Conservation (phyloP, 2,797 vertebrate genomes). For the Sebastes minor region DNA sequence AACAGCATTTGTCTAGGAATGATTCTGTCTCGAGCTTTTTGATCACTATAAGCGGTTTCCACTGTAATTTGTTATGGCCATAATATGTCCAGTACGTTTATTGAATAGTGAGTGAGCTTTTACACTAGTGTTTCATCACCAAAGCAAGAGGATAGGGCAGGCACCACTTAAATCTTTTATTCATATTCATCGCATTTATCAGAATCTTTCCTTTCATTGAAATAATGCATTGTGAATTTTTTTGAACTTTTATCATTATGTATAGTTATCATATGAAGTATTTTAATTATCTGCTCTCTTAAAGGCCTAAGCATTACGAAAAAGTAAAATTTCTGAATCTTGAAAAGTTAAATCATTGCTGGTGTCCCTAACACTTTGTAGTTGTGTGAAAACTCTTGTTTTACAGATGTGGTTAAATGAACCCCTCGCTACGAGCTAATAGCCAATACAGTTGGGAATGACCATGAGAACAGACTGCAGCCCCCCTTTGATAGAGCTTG, state of each 20-base stretch:
- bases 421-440: slow-evolving; percentile 84
- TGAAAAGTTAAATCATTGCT: slow-evolving; percentile 46
- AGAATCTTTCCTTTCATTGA: slow-evolving; percentile 4
- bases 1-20: neutral
- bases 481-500: slow-evolving; percentile 82
- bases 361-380: slow-evolving; percentile 86
- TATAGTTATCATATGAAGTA: neutral
- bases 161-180: slow-evolving; percentile 52
- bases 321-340: slow-evolving; percentile 19
- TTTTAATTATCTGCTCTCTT: neutral
- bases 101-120: neutral
- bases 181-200: neutral
- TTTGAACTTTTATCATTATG: neutral
- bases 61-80: neutral
- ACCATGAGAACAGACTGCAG: slow-evolving; percentile 74
- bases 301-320: neutral
- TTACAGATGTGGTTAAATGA: slow-evolving; percentile 97
- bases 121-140: neutral
- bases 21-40: neutral
- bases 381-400: slow-evolving; percentile 95
- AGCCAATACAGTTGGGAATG: slow-evolving; percentile 90
- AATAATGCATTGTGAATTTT: neutral
- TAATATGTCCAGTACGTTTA: neutral
- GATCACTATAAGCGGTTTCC: neutral
- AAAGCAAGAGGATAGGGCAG: slow-evolving; percentile 70